These are phyloP conservation scores for Thalpophila matura DNA, from an alignment of 2,888 invertebrate genomes.

Conservation along the genomic window DNA sequence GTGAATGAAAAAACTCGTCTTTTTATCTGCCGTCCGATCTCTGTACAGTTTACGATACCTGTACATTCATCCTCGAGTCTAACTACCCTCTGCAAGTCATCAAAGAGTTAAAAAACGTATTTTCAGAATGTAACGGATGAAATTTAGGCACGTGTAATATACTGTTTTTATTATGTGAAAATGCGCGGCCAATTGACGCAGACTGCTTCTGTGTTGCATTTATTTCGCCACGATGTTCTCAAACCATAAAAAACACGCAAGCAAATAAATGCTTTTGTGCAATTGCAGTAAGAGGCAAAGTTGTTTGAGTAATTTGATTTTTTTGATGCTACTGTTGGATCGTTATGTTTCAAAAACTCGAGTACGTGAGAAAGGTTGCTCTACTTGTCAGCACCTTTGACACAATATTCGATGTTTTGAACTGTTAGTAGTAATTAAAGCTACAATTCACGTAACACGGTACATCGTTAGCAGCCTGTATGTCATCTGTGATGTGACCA, in stretches of 20 bases:
- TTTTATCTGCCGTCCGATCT: constrained; percentile 56
- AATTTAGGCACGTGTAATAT: constrained; percentile 66
- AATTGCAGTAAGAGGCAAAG: constrained; percentile 25
- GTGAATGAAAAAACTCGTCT: constrained; percentile 45
- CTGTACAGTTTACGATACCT: constrained; percentile 40
- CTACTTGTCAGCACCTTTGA: constrained; percentile 79
- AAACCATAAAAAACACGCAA: constrained; percentile 53
- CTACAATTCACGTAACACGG: constrained; percentile 68
- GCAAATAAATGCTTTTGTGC: constrained; percentile 42
- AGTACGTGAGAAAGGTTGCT: constrained; percentile 75
- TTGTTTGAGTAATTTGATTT: constrained; percentile 27
- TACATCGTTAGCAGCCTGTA: constrained; percentile 61
- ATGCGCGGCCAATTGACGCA: constrained; percentile 53
- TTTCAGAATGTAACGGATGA: constrained; percentile 65
- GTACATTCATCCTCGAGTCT: constrained; percentile 48
- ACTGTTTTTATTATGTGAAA: constrained; percentile 73
- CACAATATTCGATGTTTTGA: constrained; percentile 74
- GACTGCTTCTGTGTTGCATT: constrained; percentile 58
- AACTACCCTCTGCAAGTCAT: constrained; percentile 56
- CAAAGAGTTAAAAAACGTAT: constrained; percentile 48
- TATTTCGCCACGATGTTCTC: constrained; percentile 57
- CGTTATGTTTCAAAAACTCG: constrained; percentile 54
- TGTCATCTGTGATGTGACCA: constrained; percentile 66
- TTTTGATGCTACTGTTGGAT: constrained; percentile 50
- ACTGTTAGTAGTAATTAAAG: constrained; percentile 79